Evolutionary conservation across 2,888 invertebrate genomes (phyloP).

Genomic region (Cantharis rufa): DNA sequence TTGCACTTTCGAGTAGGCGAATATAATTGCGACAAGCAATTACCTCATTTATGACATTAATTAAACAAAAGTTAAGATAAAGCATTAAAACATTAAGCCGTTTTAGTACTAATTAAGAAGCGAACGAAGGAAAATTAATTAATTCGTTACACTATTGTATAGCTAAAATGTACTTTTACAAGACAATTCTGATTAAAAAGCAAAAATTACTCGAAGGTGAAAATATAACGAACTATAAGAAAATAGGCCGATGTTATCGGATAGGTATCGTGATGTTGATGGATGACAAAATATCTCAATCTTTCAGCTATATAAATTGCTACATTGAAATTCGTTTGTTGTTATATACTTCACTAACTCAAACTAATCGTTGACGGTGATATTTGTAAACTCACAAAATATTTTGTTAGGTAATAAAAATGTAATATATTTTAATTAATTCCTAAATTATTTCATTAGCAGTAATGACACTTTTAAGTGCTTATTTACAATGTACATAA

Average conservation of each 20-base stretch:
- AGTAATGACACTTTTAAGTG: not conserved
- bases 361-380: not conserved
- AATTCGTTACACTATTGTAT: not conserved
- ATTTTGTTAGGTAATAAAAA: not conserved
- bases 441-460: not conserved
- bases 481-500: too few relatives aligned
- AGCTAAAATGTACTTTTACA: not conserved
- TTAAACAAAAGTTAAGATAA: slow-evolving; percentile 7
- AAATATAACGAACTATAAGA: not conserved
- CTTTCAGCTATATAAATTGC: slow-evolving; percentile 15
- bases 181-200: not conserved
- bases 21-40: slow-evolving; percentile 16
- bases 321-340: slow-evolving; percentile 7
- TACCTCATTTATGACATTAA: slow-evolving; percentile 7
- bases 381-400: not conserved
- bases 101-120: slow-evolving; percentile 6
- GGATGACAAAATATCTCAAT: slow-evolving; percentile 15
- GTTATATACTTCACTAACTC: not conserved
- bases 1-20: not conserved
- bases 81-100: not conserved
- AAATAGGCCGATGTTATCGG: slow-evolving; percentile 5
- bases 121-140: not conserved
- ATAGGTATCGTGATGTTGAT: slow-evolving; percentile 14
- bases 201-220: not conserved
- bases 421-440: not conserved